Evolutionary conservation across 2,113 vertebrate species (phyloP), one percentile per base, ranked within the genome.

Genomic region (Spea bombifrons): DNA sequence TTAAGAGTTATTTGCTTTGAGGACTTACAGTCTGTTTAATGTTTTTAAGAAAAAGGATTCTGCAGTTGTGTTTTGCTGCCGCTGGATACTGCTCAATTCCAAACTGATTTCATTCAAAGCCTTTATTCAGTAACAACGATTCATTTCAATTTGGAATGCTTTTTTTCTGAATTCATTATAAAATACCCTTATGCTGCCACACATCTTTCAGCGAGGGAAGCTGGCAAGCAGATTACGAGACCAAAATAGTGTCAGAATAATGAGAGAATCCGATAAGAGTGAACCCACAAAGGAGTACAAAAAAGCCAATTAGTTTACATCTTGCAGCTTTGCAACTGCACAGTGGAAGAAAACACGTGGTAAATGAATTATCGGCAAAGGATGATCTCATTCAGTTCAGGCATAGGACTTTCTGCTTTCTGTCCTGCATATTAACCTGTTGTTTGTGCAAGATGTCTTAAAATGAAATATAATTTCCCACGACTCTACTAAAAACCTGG

Each of bases 251-350:
- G 8, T 81, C 69, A 80, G 86, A 84, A 75, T 75, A 83, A 81
- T 85, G 84, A 81, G 52, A 43, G 78, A 87, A 85, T 83, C 83
- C 83, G 81, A 15, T 84, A 82, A 85, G 81, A 79, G 70, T 82
- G 73, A 80, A 73, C 64, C 63, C 76, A 87, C 83, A 86, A 86
- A 90, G 86, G 66, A 78, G 83, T 81, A 85, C 76, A 1, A 84
- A 49, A 81, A 84, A 86, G 72, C 81, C 80, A 78, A 81, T 68
- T 84, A 85, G 76, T 81, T 84, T 81, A 17, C 47, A 70, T 63
- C 52, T 45, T 44, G 16, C 5, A 17, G 66, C 8, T 13, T 13
- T 15, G 66, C 52, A 44, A 55, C 45, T 50, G 47, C 10, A 69
- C 52, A 66, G 57, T 70, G 44, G 4, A 67, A 66, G 75, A 71